Percentiles rank a stretch among this genome's conserved stretches.
These are phyloP conservation scores for Chrysomela aeneicollis DNA, from an alignment of 2,888 invertebrate genomes.

Conservation along the genomic window DNA sequence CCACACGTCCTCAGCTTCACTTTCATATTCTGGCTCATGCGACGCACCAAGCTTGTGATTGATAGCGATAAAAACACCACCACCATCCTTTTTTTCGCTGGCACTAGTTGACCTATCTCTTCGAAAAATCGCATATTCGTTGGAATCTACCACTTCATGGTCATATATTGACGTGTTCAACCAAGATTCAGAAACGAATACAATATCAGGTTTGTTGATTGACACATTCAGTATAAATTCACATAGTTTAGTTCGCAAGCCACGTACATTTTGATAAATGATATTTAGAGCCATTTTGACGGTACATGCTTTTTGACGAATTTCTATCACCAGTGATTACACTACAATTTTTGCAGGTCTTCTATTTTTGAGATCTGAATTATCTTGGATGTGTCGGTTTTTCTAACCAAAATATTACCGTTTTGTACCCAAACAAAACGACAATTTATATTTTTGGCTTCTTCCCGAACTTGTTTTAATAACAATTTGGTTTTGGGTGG, in stretches of 20 bases:
- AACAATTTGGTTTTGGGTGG: slow-evolving; percentile 21
- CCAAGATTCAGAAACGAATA: slow-evolving; percentile 22
- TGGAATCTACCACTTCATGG: slow-evolving; percentile 17
- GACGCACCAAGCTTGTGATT: slow-evolving; percentile 14
- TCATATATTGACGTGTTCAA: slow-evolving; percentile 20
- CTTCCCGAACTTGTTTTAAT: slow-evolving; percentile 20
- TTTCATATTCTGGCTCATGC: slow-evolving; percentile 12
- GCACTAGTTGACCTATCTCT: slow-evolving; percentile 22
- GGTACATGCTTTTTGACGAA: neutral
- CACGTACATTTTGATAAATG: slow-evolving; percentile 17
- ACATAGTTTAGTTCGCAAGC: slow-evolving; percentile 11
- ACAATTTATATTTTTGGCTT: slow-evolving; percentile 17
- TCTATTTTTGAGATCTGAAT: slow-evolving; percentile 16
- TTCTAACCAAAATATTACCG: slow-evolving; percentile 23
- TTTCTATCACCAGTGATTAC: neutral
- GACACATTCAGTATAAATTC: slow-evolving; percentile 23
- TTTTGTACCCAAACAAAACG: slow-evolving; percentile 30
- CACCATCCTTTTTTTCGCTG: slow-evolving; percentile 20
- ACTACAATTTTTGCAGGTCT: slow-evolving; percentile 17
- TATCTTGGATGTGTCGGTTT: slow-evolving; percentile 22
- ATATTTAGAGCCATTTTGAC: slow-evolving; percentile 22
- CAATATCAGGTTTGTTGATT: slow-evolving; percentile 17
- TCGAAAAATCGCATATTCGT: slow-evolving; percentile 25
- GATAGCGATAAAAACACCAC: slow-evolving; percentile 23
- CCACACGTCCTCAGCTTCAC: slow-evolving; percentile 20